Percentiles rank a stretch among this genome's conserved stretches.
Conservation (phyloP, 1,140 invertebrate genomes). For the Trichonephila clavata region DNA sequence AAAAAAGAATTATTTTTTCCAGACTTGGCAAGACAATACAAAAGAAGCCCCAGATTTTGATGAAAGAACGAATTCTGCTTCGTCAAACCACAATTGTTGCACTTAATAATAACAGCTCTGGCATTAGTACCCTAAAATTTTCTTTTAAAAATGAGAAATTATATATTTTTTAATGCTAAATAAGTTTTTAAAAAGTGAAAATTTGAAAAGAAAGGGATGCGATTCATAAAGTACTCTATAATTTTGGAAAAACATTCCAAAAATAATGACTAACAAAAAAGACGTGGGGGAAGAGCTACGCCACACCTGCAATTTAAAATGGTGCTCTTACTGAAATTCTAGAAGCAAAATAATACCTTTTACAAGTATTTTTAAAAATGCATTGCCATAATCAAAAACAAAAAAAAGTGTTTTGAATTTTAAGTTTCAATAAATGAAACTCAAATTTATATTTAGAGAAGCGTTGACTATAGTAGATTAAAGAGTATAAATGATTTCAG, state of each 20-base stretch:
- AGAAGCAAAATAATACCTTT: not conserved
- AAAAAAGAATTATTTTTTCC: not conserved
- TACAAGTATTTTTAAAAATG: not conserved
- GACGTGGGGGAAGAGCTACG: not conserved
- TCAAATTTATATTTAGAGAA: not conserved
- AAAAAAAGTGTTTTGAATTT: not conserved
- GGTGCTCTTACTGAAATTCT: not conserved
- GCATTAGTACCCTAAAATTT: slow-evolving; percentile 26
- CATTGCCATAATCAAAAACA: not conserved
- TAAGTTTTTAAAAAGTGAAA: not conserved
- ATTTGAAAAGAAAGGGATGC: not conserved
- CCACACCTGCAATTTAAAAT: slow-evolving; percentile 4
- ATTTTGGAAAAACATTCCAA: not conserved
- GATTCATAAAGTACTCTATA: not conserved
- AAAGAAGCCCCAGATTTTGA: not conserved
- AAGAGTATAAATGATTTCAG: not conserved
- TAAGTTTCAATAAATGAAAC: slow-evolving; percentile 1
- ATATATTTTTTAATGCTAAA: not conserved
- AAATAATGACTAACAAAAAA: not conserved
- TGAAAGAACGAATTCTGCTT: not conserved
- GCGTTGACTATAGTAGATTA: not conserved
- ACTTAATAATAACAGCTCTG: not conserved
- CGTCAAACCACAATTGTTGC: not conserved
- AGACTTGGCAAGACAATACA: not conserved
- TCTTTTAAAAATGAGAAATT: not conserved